These are phyloP conservation scores for Spondyliosoma cantharus DNA, from an alignment of 2,797 vertebrate genomes.

Conservation along the genomic window DNA sequence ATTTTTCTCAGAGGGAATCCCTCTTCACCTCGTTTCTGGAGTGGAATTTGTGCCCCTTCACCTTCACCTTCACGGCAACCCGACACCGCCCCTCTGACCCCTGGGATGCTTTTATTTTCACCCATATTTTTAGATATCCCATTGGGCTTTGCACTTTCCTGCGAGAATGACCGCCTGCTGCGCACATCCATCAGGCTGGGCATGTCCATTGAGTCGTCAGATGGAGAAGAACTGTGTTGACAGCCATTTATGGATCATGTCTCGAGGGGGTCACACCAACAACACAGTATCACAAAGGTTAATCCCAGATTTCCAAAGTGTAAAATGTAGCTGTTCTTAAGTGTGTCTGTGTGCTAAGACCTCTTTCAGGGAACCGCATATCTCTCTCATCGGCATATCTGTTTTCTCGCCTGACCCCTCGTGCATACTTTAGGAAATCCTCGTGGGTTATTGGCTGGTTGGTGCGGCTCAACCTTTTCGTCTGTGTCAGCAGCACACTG, in stretches of 20 bases:
- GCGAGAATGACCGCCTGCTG: slow-evolving; percentile 64
- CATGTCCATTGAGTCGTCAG: slow-evolving; percentile 14
- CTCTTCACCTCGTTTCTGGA: slow-evolving; percentile 49
- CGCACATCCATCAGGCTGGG: slow-evolving; percentile 38
- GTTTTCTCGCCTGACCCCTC: slow-evolving; percentile 39
- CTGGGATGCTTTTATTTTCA: slow-evolving; percentile 63
- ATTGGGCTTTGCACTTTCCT: slow-evolving; percentile 51
- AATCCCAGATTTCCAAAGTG: slow-evolving; percentile 28
- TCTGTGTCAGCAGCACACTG: slow-evolving; percentile 74
- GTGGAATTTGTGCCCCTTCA: slow-evolving; percentile 54
- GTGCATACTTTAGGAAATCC: slow-evolving; percentile 56
- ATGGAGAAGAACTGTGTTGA: slow-evolving; percentile 9
- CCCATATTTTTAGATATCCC: slow-evolving; percentile 71
- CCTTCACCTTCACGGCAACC: slow-evolving; percentile 60
- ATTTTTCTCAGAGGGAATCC: slow-evolving; percentile 36
- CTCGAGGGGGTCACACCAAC: slow-evolving; percentile 16
- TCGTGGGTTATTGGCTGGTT: slow-evolving; percentile 59
- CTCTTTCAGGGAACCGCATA: background rate
- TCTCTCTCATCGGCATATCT: slow-evolving; percentile 46
- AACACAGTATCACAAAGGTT: slow-evolving; percentile 19
- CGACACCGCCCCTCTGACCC: slow-evolving; percentile 58
- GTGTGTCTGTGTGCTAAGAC: background rate
- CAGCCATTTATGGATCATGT: slow-evolving; percentile 29
- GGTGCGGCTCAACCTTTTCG: slow-evolving; percentile 64
- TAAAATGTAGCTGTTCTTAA: background rate